A percentile compares a stretch with the other conserved stretches of the same genome.
Conservation (phyloP, 1,140 invertebrate species). For the Thaumetopoea pityocampa region DNA sequence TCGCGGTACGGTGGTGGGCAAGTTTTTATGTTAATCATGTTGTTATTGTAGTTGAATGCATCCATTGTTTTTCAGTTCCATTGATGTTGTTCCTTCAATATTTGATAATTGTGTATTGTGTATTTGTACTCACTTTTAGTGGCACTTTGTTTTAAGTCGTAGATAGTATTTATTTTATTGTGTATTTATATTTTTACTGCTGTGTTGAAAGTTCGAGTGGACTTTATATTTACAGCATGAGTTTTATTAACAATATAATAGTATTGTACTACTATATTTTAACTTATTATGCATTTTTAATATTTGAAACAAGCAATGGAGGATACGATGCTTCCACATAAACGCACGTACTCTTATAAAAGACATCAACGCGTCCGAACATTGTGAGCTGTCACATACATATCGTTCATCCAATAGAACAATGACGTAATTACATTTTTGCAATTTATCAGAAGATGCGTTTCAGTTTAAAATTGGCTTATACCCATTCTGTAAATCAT, state of each 20-base stretch:
- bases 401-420: too few relatives aligned
- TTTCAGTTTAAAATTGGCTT: too few relatives aligned
- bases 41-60: slow-evolving; percentile 40
- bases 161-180: slow-evolving; percentile 33
- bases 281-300: not conserved
- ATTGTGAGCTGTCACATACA: not conserved
- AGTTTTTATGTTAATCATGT: slow-evolving; percentile 36
- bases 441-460: too few relatives aligned
- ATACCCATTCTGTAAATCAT: too few relatives aligned
- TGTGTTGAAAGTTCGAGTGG: not conserved
- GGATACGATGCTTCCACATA: not conserved
- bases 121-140: slow-evolving; percentile 17
- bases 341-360: slow-evolving; percentile 30
- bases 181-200: slow-evolving; percentile 32
- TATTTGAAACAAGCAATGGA: not conserved
- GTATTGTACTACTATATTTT: too few relatives aligned
- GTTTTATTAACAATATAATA: slow-evolving; percentile 4
- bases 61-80: slow-evolving; percentile 22
- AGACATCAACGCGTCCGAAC: slow-evolving; percentile 51
- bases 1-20: slow-evolving; percentile 23
- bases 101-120: slow-evolving; percentile 20
- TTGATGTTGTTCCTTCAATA: slow-evolving; percentile 4
- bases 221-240: too few relatives aligned
- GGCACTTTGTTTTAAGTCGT: slow-evolving; percentile 36
- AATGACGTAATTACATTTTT: too few relatives aligned